Conservation (phyloP, 2,888 invertebrate genomes). For the Brassicogethes aeneus region DNA sequence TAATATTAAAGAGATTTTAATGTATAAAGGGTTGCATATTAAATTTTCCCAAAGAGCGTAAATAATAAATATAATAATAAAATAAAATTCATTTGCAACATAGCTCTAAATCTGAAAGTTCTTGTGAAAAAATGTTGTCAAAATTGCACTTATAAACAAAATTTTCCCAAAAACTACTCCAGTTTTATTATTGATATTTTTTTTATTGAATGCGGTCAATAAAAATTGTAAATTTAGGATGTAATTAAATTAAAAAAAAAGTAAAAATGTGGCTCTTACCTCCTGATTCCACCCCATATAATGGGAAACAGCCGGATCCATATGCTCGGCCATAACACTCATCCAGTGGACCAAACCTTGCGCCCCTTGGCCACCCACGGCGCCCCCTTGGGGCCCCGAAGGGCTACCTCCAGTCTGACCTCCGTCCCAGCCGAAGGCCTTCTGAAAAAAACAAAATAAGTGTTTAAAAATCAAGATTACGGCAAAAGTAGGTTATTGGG, state of each 20-base stretch:
- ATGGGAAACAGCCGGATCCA: slow-evolving; percentile 76
- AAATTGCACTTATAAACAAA: neutral
- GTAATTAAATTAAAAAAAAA: neutral
- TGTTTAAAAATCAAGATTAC: too few species aligned
- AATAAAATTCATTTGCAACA: too few species aligned
- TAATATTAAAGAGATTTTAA: too few species aligned
- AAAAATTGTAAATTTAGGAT: neutral
- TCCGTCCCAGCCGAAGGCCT: slow-evolving; percentile 43
- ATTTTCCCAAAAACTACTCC: neutral
- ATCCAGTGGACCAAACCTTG: slow-evolving; percentile 91
- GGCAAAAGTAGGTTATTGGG: too few species aligned
- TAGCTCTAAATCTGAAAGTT: too few species aligned
- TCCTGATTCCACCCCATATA: slow-evolving; percentile 56
- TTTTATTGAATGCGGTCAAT: neutral
- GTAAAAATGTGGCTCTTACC: slow-evolving; percentile 41
- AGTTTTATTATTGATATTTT: neutral
- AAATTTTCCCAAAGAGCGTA: too few species aligned
- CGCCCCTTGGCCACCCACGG: slow-evolving; percentile 54
- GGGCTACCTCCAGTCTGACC: slow-evolving; percentile 45
- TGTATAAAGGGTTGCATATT: too few species aligned
- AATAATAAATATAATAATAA: too few species aligned
- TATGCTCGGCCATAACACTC: slow-evolving; percentile 94
- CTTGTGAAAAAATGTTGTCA: too few species aligned
- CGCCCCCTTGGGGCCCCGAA: slow-evolving; percentile 44
- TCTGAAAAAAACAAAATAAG: slow-evolving; percentile 49